phyloP scores from a whole-genome alignment of 2,888 invertebrate species.

The Kuschelorhynchus macadamiae region DNA sequence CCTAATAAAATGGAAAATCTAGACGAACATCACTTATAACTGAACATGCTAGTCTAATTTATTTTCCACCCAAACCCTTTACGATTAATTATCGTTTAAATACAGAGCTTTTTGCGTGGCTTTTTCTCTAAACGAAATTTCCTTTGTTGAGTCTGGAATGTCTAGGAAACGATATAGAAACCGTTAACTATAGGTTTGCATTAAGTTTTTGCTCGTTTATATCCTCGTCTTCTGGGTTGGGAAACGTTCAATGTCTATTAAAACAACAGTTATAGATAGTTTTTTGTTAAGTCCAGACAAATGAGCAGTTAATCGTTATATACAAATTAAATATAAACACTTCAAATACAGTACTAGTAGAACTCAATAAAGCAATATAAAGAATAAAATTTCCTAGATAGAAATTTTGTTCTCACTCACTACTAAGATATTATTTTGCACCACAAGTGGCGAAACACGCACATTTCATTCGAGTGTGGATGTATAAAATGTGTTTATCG shows the following conservation, averaged over 20 bases:
- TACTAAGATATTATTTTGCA: no score
- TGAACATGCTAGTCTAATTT: neutral
- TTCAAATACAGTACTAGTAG: no score
- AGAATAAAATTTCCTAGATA: no score
- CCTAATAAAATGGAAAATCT: no score
- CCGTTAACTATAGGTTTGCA: conserved; percentile 2
- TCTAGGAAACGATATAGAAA: neutral
- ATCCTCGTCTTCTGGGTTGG: neutral
- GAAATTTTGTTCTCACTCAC: no score
- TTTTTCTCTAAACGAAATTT: neutral
- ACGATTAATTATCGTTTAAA: neutral
- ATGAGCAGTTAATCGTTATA: no score
- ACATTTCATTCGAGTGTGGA: no score
- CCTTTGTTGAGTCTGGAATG: neutral
- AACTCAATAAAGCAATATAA: no score
- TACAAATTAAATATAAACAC: no score
- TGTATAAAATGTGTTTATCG: no score
- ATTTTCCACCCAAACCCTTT: neutral
- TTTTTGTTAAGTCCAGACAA: neutral
- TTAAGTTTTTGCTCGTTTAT: neutral
- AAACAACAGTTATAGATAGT: neutral
- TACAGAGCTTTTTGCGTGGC: neutral
- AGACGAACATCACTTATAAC: no score
- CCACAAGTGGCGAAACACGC: no score
- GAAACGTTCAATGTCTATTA: neutral